Evolutionary conservation across 2,888 invertebrate species (phyloP).

Genomic region (Andrena flavipes): DNA sequence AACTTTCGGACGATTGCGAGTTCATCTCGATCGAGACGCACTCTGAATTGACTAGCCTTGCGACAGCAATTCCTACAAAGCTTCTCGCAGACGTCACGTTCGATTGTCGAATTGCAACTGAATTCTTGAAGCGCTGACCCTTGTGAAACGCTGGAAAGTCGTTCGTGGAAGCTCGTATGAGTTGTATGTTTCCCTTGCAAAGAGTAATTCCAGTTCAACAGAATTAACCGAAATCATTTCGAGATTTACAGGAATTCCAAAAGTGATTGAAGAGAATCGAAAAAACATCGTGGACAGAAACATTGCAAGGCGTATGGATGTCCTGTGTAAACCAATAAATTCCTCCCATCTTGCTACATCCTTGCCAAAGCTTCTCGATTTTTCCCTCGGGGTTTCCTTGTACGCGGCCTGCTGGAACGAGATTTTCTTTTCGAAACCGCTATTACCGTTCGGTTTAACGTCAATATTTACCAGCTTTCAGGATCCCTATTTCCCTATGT

Average conservation of each 20-base stretch:
- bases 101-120: background rate
- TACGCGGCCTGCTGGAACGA: conserved; percentile 11
- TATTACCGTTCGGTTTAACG: conserved; percentile 53
- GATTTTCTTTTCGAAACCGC: conserved; percentile 44
- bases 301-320: background rate
- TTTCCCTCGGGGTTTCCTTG: conserved; percentile 11
- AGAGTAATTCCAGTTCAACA: too few relatives aligned
- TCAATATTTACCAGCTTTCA: conserved; percentile 55
- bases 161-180: too few relatives aligned
- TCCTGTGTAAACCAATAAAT: conserved; percentile 26
- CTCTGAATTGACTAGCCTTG: background rate
- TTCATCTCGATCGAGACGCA: conserved; percentile 35
- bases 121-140: background rate
- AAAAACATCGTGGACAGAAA: too few relatives aligned
- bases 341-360: background rate
- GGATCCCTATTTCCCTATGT: conserved; percentile 42
- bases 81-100: background rate
- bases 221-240: too few relatives aligned
- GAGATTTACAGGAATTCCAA: too few relatives aligned
- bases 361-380: conserved; percentile 10
- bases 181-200: too few relatives aligned
- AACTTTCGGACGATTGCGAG: conserved; percentile 1
- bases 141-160: background rate
- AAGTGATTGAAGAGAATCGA: too few relatives aligned
- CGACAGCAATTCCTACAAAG: background rate